phyloP scores from a whole-genome alignment of 1,140 invertebrate genomes.

The Aethina tumida region DNA sequence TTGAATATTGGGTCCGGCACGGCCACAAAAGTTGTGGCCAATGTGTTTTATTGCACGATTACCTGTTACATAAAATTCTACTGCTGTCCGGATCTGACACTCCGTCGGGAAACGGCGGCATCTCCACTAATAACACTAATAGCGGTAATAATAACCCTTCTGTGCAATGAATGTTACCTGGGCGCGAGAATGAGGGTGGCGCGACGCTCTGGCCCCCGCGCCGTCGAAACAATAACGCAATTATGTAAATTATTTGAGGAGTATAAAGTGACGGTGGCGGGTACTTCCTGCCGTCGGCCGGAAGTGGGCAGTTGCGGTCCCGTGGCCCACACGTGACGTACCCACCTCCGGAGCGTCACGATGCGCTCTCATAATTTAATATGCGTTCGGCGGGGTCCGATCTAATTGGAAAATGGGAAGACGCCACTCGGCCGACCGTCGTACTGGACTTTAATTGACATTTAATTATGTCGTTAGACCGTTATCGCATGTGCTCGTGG shows the following conservation, averaged over 20 bases:
- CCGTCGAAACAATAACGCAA: slow-evolving; percentile 23
- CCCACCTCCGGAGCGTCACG: slow-evolving; percentile 10
- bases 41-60: too few relatives aligned
- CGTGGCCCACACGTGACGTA: slow-evolving; percentile 21
- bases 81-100: too few relatives aligned
- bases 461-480: too few relatives aligned
- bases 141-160: slow-evolving; percentile 9
- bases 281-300: slow-evolving; percentile 20
- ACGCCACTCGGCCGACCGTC: too few relatives aligned
- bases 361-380: too few relatives aligned
- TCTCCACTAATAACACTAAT: neutral
- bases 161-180: slow-evolving; percentile 5
- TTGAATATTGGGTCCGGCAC: too few relatives aligned
- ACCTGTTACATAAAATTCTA: too few relatives aligned
- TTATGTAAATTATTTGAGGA: slow-evolving; percentile 29
- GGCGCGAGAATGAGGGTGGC: neutral
- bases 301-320: slow-evolving; percentile 24
- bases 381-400: too few relatives aligned
- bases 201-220: slow-evolving; percentile 8
- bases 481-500: too few relatives aligned
- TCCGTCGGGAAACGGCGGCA: slow-evolving; percentile 3
- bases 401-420: too few relatives aligned
- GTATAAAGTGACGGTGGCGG: slow-evolving; percentile 19
- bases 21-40: too few relatives aligned
- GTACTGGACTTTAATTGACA: too few relatives aligned